phyloP scores from a whole-genome alignment of 2,113 vertebrate genomes.

The Thryonomys swinderianus region DNA sequence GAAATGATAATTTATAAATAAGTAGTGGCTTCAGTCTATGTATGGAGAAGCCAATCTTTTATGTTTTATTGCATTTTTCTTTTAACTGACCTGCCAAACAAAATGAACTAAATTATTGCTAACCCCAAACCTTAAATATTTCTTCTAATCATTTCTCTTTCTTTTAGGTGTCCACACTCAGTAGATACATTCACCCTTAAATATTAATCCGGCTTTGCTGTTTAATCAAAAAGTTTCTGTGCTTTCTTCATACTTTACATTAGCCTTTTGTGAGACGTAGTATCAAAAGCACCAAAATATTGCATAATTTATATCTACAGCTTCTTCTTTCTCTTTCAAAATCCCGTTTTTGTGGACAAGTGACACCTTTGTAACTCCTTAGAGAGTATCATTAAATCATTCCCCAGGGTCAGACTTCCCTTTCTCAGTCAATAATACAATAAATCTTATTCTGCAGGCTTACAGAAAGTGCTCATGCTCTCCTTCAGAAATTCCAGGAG shows the following conservation, averaged over 20 bases:
- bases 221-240: slow-evolving; percentile 69
- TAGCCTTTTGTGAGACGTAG: slow-evolving; percentile 60
- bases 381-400: slow-evolving; percentile 59
- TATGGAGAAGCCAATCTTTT: not conserved
- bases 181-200: slow-evolving; percentile 62
- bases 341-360: slow-evolving; percentile 16
- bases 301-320: slow-evolving; percentile 68
- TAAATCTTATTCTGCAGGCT: slow-evolving; percentile 24
- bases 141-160: slow-evolving; percentile 50
- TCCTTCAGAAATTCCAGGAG: slow-evolving; percentile 10
- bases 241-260: slow-evolving; percentile 56
- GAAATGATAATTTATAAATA: not conserved
- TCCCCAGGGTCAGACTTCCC: not conserved
- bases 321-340: slow-evolving; percentile 53
- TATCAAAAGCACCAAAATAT: slow-evolving; percentile 66
- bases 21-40: not conserved
- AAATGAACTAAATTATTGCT: slow-evolving; percentile 26
- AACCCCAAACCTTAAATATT: not conserved
- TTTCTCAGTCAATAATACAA: slow-evolving; percentile 40
- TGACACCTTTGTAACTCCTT: slow-evolving; percentile 41
- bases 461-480: not conserved
- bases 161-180: slow-evolving; percentile 21
- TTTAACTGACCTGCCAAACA: not conserved
- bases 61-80: not conserved
- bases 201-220: slow-evolving; percentile 71